These are phyloP conservation scores for Drosophila aff. DNA, from an alignment of 1,140 invertebrate species.

Conservation along the genomic window DNA sequence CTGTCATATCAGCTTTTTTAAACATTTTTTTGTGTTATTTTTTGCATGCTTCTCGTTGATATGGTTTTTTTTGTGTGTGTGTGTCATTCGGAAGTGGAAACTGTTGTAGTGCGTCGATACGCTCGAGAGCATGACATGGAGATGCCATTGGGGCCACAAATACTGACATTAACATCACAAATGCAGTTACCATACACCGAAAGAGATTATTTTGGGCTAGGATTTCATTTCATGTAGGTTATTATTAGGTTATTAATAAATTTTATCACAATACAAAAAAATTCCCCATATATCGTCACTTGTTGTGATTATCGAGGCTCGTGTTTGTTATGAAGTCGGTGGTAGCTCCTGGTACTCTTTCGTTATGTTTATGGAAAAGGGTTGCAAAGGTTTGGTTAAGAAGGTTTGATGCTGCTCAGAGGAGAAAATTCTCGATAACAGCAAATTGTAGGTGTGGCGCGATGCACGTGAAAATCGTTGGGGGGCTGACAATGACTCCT, in stretches of 20 bases:
- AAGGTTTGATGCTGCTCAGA: no score
- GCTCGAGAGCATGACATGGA: constrained; percentile 64
- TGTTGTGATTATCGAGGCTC: not conserved
- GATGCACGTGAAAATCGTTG: no score
- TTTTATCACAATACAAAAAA: no score
- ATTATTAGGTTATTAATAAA: no score
- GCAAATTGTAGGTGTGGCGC: no score
- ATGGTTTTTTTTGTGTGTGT: constrained; percentile 28
- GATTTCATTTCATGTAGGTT: not conserved
- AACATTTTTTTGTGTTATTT: not conserved
- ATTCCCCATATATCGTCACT: no score
- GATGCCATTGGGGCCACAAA: constrained; percentile 11
- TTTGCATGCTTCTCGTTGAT: constrained; percentile 25
- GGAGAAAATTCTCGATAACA: no score
- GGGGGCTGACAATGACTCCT: no score
- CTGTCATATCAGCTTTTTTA: constrained; percentile 36
- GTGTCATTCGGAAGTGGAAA: constrained; percentile 75
- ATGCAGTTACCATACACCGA: constrained; percentile 1
- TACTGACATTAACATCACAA: constrained; percentile 11
- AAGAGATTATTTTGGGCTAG: not conserved
- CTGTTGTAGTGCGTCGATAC: constrained; percentile 68
- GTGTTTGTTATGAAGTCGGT: not conserved
- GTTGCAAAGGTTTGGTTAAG: no score
- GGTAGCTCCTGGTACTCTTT: not conserved
- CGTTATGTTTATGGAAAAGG: not conserved